A percentile compares a stretch with the other conserved stretches of the same genome.
These are phyloP conservation scores for Nanger granti DNA, from an alignment of 2,113 vertebrate species.

Conservation along the genomic window DNA sequence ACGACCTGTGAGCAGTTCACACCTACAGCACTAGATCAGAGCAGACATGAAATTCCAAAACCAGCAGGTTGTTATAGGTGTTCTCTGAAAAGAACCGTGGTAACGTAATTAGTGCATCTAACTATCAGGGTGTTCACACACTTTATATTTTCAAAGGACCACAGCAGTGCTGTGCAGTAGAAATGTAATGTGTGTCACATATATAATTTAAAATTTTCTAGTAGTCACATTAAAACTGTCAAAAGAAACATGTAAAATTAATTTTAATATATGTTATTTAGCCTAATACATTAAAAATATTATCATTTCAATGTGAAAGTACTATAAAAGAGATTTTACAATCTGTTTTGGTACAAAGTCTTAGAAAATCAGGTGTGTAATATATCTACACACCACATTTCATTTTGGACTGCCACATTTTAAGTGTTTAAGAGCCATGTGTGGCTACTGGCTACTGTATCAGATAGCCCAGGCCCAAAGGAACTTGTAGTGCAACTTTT, in stretches of 20 bases:
- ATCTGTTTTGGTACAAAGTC: not conserved
- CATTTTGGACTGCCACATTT: not conserved
- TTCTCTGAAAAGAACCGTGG: conserved; percentile 36
- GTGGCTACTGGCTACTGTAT: not conserved
- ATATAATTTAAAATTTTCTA: not conserved
- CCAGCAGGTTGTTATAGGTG: not conserved
- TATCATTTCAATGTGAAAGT: not conserved
- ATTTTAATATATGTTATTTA: conserved; percentile 32
- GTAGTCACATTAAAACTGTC: not conserved
- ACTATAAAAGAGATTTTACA: not conserved
- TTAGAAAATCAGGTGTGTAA: not conserved
- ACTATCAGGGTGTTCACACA: not conserved
- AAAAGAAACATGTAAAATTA: not conserved
- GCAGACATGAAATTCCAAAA: conserved; percentile 31
- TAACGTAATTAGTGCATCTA: not conserved
- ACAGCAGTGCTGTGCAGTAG: not conserved
- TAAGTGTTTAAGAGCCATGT: not conserved
- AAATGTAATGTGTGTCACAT: not conserved
- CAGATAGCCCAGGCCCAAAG: not conserved
- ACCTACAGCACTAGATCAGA: conserved; percentile 22
- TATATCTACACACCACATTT: not conserved
- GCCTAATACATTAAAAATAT: not conserved
- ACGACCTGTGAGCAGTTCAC: not conserved
- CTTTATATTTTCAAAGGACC: not conserved
- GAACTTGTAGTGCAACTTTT: not conserved